A percentile compares a stretch with the other conserved stretches of the same genome.
Evolutionary conservation across 2,797 vertebrate species (phyloP).

Genomic region (Coreius guichenoti): DNA sequence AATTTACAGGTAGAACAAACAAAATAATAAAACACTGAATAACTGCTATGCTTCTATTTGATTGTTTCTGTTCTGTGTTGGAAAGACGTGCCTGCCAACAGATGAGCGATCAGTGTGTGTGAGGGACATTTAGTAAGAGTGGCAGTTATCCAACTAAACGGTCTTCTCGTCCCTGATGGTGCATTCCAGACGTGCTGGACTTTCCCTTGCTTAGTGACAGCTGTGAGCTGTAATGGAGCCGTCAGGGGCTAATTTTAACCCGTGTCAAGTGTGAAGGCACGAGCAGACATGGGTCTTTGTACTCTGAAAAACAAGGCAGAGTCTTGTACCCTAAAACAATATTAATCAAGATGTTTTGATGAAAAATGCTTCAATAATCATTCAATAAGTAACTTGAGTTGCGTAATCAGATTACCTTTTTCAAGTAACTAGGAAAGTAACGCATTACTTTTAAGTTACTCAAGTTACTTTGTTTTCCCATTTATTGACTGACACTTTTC

Average conservation of each 20-base stretch:
- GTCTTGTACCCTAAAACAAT: constrained; percentile 1
- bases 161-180: constrained; percentile 57
- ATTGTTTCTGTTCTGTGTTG: not conserved
- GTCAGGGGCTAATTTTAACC: constrained; percentile 76
- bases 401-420: not conserved
- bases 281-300: constrained; percentile 68
- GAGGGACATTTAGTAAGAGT: constrained; percentile 37
- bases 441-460: not conserved
- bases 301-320: constrained; percentile 63
- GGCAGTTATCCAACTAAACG: constrained; percentile 49
- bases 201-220: constrained; percentile 76
- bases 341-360: too few species aligned
- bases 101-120: constrained; percentile 8
- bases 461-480: not conserved
- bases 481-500: not conserved
- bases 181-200: constrained; percentile 73
- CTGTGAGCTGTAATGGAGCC: constrained; percentile 75
- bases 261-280: constrained; percentile 70
- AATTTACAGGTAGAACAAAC: not conserved
- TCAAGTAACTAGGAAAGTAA: not conserved
- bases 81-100: not conserved
- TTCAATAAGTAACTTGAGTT: too few species aligned
- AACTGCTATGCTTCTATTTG: not conserved
- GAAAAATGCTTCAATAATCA: not conserved
- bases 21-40: not conserved